phyloP scores from a whole-genome alignment of 2,888 invertebrate species.

The Lamellibrachia satsuma region DNA sequence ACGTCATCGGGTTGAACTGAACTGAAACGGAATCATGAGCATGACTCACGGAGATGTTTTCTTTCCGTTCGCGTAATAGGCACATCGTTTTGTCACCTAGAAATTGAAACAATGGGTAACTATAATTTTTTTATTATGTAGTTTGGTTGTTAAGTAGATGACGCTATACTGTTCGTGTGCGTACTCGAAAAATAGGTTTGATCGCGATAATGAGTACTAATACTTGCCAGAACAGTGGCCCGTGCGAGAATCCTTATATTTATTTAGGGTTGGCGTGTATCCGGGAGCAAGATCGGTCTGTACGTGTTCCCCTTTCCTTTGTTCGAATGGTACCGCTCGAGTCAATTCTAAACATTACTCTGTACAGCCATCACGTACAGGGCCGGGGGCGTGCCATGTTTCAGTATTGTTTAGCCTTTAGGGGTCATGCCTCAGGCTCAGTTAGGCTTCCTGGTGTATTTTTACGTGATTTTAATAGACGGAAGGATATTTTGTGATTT shows the following conservation, averaged over 20 bases:
- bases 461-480: too few relatives aligned
- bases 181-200: neutral
- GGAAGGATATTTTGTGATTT: too few relatives aligned
- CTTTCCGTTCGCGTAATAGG: neutral
- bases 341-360: neutral
- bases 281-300: neutral
- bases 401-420: too few relatives aligned
- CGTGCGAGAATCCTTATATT: neutral
- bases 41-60: neutral
- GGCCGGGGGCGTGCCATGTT: too few relatives aligned
- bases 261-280: neutral
- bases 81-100: neutral
- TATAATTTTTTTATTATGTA: neutral
- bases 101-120: neutral
- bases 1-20: neutral
- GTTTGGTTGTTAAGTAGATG: neutral
- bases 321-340: neutral
- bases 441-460: too few relatives aligned
- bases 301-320: neutral
- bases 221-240: too few relatives aligned
- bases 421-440: too few relatives aligned
- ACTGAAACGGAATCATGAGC: neutral
- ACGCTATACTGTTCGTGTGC: neutral
- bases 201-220: neutral
- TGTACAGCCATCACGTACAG: too few relatives aligned